Percentiles rank a stretch among this genome's conserved stretches.
Conservation (phyloP, 1,140 invertebrate species). For the Neocloeon triangulifer region DNA sequence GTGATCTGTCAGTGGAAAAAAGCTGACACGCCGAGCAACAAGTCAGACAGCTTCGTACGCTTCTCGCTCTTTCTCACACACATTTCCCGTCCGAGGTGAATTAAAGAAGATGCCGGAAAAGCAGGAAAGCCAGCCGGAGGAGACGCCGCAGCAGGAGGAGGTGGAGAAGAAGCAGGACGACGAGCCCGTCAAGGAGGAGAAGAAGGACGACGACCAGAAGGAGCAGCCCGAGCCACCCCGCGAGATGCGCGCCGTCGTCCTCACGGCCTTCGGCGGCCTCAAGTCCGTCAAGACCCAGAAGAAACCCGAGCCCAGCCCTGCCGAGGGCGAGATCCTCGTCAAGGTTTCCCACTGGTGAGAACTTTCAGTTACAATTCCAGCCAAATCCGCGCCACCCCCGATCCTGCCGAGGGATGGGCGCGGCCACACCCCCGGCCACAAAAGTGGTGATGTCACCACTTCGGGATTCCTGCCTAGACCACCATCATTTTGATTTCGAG, state of each 20-base stretch:
- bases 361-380: neutral
- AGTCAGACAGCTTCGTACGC: too few species aligned
- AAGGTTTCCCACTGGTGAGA: slow-evolving; percentile 70
- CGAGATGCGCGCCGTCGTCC: slow-evolving; percentile 61
- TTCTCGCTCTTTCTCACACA: too few species aligned
- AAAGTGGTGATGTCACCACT: too few species aligned
- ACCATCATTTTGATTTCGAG: too few species aligned
- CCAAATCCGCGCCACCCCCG: neutral
- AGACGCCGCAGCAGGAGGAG: slow-evolving; percentile 10
- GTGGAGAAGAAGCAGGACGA: slow-evolving; percentile 14
- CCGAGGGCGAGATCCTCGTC: slow-evolving; percentile 59
- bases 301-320: slow-evolving; percentile 47
- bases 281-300: slow-evolving; percentile 61
- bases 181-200: slow-evolving; percentile 21
- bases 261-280: slow-evolving; percentile 61
- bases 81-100: too few species aligned
- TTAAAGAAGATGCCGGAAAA: too few species aligned
- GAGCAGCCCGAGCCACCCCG: slow-evolving; percentile 31
- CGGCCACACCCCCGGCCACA: neutral
- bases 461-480: too few species aligned
- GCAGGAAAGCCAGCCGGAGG: slow-evolving; percentile 14
- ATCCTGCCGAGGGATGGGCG: neutral
- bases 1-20: too few species aligned
- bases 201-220: too few species aligned
- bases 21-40: too few species aligned